These are phyloP conservation scores for Syrphus vitripennis DNA, from an alignment of 2,888 invertebrate genomes.

Conservation along the genomic window DNA sequence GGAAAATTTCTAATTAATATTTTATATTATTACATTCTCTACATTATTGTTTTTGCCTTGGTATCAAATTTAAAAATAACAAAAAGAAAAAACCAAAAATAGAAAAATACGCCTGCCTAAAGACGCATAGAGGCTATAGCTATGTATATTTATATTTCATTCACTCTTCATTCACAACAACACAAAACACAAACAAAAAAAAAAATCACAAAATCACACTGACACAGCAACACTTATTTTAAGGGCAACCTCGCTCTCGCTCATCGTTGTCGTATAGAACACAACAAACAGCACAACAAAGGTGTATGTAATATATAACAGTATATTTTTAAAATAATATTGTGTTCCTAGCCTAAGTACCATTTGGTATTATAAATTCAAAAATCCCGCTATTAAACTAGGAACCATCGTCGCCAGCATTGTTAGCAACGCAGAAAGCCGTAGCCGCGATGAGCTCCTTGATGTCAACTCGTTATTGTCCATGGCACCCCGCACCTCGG, in stretches of 20 bases:
- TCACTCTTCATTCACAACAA: slow-evolving; percentile 13
- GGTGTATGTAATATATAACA: slow-evolving; percentile 68
- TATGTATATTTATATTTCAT: slow-evolving; percentile 22
- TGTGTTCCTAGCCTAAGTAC: slow-evolving; percentile 69
- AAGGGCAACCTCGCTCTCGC: slow-evolving; percentile 36
- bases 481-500: slow-evolving; percentile 75
- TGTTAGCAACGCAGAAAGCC: slow-evolving; percentile 59
- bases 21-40: slow-evolving; percentile 9
- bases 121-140: slow-evolving; percentile 34
- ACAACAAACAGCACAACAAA: slow-evolving; percentile 70
- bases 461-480: slow-evolving; percentile 78
- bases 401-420: slow-evolving; percentile 74
- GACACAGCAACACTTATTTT: slow-evolving; percentile 48
- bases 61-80: slow-evolving; percentile 48
- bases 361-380: slow-evolving; percentile 75
- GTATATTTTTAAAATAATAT: slow-evolving; percentile 68
- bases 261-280: slow-evolving; percentile 57
- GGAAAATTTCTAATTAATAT: background rate
- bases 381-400: slow-evolving; percentile 76
- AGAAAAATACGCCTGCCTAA: slow-evolving; percentile 13
- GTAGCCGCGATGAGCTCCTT: slow-evolving; percentile 68
- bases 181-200: background rate
- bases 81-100: no score
- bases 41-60: slow-evolving; percentile 60
- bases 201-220: slow-evolving; percentile 10